Percentiles rank a stretch among this genome's conserved stretches.
Conservation (phyloP, 2,113 vertebrate genomes). For the Dicerorhinus sumatrensis region DNA sequence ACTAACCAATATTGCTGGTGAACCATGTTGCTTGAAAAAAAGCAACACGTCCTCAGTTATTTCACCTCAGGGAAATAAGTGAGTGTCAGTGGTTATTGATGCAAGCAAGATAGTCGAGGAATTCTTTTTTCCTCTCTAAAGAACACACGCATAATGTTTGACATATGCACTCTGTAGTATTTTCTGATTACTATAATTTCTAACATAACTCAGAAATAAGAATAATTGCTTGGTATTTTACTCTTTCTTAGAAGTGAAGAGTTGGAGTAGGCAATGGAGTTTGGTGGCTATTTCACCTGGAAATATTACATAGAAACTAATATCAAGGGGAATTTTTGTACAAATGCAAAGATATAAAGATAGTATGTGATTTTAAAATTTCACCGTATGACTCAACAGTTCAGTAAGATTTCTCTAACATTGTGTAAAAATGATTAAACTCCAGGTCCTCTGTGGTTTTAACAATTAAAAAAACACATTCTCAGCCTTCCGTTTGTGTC, state of each 20-base stretch:
- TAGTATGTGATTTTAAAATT: neutral
- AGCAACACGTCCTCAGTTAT: neutral
- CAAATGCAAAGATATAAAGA: neutral
- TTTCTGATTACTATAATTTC: neutral
- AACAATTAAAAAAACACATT: neutral
- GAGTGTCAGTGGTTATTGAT: neutral
- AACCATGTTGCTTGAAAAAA: neutral
- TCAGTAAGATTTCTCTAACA: neutral
- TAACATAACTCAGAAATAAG: neutral
- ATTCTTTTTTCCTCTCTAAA: neutral
- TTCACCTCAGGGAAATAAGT: constrained; percentile 11
- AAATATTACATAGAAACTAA: constrained; percentile 7
- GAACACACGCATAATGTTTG: neutral
- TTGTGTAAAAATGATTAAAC: neutral
- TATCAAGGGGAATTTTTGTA: neutral
- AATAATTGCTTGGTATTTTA: neutral
- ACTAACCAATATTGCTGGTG: neutral
- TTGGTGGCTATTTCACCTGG: neutral
- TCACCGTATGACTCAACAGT: neutral
- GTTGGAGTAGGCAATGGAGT: neutral
- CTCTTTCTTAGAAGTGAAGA: neutral
- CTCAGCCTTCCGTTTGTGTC: neutral
- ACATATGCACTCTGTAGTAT: neutral
- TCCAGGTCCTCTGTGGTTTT: neutral
- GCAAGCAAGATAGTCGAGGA: neutral